Base-by-base conservation (phyloP, 2,797 vertebrate genomes). In the Sus cebifrons region DNA sequence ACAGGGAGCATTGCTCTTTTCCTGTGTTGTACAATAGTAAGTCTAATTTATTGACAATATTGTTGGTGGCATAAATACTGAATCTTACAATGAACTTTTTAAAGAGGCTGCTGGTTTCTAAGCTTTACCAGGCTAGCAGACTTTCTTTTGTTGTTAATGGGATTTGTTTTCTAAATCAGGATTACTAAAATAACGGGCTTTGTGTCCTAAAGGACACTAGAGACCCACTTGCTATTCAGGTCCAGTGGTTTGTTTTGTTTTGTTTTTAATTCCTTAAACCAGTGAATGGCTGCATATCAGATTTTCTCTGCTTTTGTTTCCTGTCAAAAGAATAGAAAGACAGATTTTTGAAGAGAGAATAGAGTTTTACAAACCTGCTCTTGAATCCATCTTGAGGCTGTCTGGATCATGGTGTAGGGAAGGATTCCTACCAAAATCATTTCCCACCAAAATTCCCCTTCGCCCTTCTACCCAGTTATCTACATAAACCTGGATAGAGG, bases 21-120 rank as follows among this genome's bases (percentile, higher is more conserved):
- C 23, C 91, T 97, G 97, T 96, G 20, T 96, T 98, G 84, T 97
- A 98, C 97, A 98, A 97, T 97, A 93, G 86, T 17, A 65, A 79
- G 68, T 77, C 89, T 98, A 96, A 91, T 98, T 97, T 98, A 98
- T 97, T 97, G 95, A 98, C 97, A 96, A n/a, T 93, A 14, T 5
- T 56, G 75, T 87, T 94, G 64, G 44, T 97, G 44, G 64, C 97
- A 29, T 94, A 88, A 94, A 88, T 56, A 83, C 82, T 97, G 96
- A 96, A 25, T 93, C 93, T 97, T 90, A 97, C 44, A 94, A 64
- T 67, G 91, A 95, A 95, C 92, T 94, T 97, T 97, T 70, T 82
- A 68, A 97, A 91, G 75, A 97, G 89, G 29, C 89, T 91, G 40
- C 94, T 87, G 68, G n/a, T 83, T 97, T 96, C 79, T 96, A 84